Conservation (phyloP, 2,797 vertebrate species). For the Semaprochilodus insignis region DNA sequence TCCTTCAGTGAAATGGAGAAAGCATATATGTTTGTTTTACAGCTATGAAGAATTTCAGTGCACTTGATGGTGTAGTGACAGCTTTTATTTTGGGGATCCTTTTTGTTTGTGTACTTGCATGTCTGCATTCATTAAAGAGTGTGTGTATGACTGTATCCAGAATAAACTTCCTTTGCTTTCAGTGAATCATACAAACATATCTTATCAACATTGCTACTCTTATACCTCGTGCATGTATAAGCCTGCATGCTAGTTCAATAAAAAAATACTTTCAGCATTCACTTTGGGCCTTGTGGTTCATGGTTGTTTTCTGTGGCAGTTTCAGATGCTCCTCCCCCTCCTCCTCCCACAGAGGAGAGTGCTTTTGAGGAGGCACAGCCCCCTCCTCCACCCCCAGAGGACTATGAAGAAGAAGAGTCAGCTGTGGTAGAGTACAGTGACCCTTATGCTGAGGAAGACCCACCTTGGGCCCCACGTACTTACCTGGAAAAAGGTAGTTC, state of each 20-base stretch:
- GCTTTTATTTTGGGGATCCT: neutral
- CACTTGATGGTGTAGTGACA: conserved; percentile 1
- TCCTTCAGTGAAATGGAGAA: no score
- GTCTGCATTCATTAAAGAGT: neutral
- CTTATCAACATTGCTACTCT: neutral
- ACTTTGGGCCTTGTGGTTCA: neutral
- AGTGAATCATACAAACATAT: conserved; percentile 4
- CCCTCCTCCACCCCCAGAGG: conserved; percentile 82
- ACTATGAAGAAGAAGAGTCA: conserved; percentile 89
- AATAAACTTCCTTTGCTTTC: conserved; percentile 3
- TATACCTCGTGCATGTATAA: conserved; percentile 23
- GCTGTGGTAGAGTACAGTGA: conserved; percentile 94
- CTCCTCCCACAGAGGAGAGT: conserved; percentile 80
- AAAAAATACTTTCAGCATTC: neutral
- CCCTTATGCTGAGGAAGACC: conserved; percentile 94
- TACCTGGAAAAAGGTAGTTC: conserved; percentile 92
- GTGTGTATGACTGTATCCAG: neutral
- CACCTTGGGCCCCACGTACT: conserved; percentile 90
- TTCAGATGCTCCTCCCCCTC: conserved; percentile 85
- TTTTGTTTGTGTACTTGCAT: neutral
- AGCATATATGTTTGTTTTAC: neutral
- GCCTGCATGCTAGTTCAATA: conserved; percentile 24
- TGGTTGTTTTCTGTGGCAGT: conserved; percentile 70
- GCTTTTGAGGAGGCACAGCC: conserved; percentile 79
- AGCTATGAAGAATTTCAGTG: neutral